phyloP scores from a whole-genome alignment of 2,888 invertebrate genomes.

The Scaptomyza reducta region DNA sequence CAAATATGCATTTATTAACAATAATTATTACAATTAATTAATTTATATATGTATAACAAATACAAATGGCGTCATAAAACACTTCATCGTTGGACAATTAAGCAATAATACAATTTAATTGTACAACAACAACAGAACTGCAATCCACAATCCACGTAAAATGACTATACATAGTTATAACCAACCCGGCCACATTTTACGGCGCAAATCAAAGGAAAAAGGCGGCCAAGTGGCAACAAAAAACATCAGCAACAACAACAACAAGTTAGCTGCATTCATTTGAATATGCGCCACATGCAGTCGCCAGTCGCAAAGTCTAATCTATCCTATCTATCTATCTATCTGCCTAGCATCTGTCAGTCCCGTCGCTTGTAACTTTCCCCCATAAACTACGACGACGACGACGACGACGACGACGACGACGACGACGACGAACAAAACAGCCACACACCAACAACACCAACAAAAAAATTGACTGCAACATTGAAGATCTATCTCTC shows the following conservation, averaged over 20 bases:
- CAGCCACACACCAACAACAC: not conserved
- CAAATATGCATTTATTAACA: constrained; percentile 46
- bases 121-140: constrained; percentile 14
- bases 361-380: constrained; percentile 72
- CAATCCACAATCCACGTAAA: constrained; percentile 37
- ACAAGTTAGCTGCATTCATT: constrained; percentile 68
- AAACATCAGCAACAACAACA: constrained; percentile 19
- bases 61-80: constrained; percentile 51
- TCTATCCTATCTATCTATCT: constrained; percentile 55
- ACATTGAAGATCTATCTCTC: constrained; percentile 36
- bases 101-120: constrained; percentile 62
- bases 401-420: constrained; percentile 39
- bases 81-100: constrained; percentile 45
- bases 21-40: constrained; percentile 33
- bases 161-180: constrained; percentile 35
- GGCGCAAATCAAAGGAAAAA: constrained; percentile 76
- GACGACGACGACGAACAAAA: constrained; percentile 10
- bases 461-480: constrained; percentile 63
- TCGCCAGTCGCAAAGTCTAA: constrained; percentile 33
- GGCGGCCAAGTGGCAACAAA: constrained; percentile 64
- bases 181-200: constrained; percentile 47
- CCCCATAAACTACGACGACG: constrained; percentile 69
- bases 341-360: constrained; percentile 76
- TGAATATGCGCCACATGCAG: constrained; percentile 68
- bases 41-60: too few relatives aligned